Percentiles rank a stretch among this genome's conserved stretches.
These are phyloP conservation scores for Tangara arthus DNA, from an alignment of 2,797 vertebrate genomes.

Conservation along the genomic window DNA sequence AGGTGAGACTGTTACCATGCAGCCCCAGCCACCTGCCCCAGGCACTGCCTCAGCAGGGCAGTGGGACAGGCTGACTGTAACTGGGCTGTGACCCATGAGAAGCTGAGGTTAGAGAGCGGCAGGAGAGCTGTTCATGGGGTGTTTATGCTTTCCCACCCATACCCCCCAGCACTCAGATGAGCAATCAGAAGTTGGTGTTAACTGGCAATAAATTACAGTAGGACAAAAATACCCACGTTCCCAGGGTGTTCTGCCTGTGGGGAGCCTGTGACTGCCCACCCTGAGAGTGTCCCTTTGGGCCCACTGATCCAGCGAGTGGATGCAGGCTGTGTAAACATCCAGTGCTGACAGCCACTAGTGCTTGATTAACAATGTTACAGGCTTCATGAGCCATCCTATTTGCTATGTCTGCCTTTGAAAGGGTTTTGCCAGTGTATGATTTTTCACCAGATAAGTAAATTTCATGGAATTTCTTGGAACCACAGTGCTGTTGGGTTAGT, in stretches of 20 bases:
- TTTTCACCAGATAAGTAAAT: not conserved
- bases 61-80: rapidly evolving
- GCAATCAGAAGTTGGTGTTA: not conserved
- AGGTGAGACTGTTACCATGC: rapidly evolving
- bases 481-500: not conserved
- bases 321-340: not conserved
- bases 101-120: not conserved
- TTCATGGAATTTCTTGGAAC: conserved; percentile 17
- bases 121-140: not conserved
- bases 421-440: not conserved
- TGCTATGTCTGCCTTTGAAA: not conserved
- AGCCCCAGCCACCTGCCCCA: not conserved
- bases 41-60: rapidly evolving
- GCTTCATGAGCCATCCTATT: not conserved
- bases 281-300: not conserved
- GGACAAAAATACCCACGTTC: not conserved
- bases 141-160: not conserved
- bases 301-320: rapidly evolving
- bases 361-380: not conserved
- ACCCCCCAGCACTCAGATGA: not conserved
- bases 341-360: not conserved
- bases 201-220: not conserved
- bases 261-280: not conserved
- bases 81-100: not conserved
- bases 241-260: not conserved